Percentiles rank a stretch among this genome's conserved stretches.
phyloP scores from a whole-genome alignment of 2,888 invertebrate species.

The Ormyrus labotus region DNA sequence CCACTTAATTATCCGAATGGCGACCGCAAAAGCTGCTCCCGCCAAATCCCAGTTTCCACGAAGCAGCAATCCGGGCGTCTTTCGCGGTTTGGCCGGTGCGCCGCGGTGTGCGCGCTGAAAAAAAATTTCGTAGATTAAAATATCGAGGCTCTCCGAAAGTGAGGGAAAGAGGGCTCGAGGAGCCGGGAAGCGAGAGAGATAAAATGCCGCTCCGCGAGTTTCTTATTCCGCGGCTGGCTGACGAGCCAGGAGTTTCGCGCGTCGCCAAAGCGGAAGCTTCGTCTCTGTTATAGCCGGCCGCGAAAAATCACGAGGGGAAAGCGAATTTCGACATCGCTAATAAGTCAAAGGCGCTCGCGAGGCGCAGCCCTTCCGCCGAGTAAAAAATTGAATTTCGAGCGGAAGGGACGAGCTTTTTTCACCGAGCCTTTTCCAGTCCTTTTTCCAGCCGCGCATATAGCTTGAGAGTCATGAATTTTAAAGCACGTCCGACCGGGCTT shows the following conservation, averaged over 20 bases:
- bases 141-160: conserved; percentile 22
- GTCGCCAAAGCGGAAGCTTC: conserved; percentile 40
- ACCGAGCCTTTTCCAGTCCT: neutral
- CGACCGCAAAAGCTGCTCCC: too few relatives aligned
- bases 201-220: conserved; percentile 21
- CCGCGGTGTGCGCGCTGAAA: neutral
- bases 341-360: conserved; percentile 38
- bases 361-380: neutral
- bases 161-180: neutral
- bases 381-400: conserved; percentile 36
- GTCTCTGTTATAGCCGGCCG: neutral
- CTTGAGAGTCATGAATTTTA: conserved; percentile 27
- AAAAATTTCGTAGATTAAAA: conserved; percentile 53
- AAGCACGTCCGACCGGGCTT: neutral
- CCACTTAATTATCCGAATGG: too few relatives aligned
- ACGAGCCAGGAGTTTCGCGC: conserved; percentile 33
- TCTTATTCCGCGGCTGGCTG: neutral
- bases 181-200: conserved; percentile 23
- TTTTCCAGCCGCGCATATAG: neutral
- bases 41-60: too few relatives aligned
- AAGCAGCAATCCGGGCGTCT: neutral
- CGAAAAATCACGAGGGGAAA: conserved; percentile 29
- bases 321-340: neutral
- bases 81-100: neutral
- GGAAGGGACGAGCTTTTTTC: conserved; percentile 13